Evolutionary conservation across 2,888 invertebrate genomes (phyloP), one percentile per base, ranked within the genome.

Genomic region (Cheilosia grossa): DNA sequence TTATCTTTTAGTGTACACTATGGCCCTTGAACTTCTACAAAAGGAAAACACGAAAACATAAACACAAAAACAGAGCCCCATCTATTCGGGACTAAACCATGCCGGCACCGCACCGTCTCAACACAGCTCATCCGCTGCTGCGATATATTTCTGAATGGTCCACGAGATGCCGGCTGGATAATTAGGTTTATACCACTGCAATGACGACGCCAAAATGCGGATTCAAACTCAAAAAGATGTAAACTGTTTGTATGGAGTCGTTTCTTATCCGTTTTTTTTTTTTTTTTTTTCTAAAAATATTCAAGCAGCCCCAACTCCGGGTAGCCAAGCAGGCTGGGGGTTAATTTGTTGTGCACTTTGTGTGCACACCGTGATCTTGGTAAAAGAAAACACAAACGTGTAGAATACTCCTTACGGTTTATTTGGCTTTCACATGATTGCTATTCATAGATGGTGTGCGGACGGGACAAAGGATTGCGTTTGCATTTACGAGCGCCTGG

Each of bases 361-460:
- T 49, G 19, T 37, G 37, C 37, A 37, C 63, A 19, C 51, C 67
- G 42, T 83, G 79, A 79, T 75, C 69, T 75, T 54, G 56, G 69
- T 47, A 33, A 69, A 75, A 83, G 69, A 70, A 79, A 83, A 80
- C 79, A 75, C 21, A 59, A 13, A 24, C 51, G 54, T 40, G 37
- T 42, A 33, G 51, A 10, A 40, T 9, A 7, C 40, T 59, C 59
- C 37, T 21, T 37, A 17, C 17, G 83, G 74, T 83, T 37, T 83
- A 83, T 83, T 83, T 83, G 80, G 80, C 83, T 83, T 83, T 83
- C 83, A 80, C 83, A 83, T 75, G 59, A 83, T 80, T 79, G 30
- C 59, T 80, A 75, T 83, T 83, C 74, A 69, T 59, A 17, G 58
- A 21, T 27, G 24, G 69, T 42, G 21, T 21, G 49, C 19, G 13